Evolutionary conservation across 2,797 vertebrate species (phyloP).

Genomic region (Paramormyrops hopkinsi): DNA sequence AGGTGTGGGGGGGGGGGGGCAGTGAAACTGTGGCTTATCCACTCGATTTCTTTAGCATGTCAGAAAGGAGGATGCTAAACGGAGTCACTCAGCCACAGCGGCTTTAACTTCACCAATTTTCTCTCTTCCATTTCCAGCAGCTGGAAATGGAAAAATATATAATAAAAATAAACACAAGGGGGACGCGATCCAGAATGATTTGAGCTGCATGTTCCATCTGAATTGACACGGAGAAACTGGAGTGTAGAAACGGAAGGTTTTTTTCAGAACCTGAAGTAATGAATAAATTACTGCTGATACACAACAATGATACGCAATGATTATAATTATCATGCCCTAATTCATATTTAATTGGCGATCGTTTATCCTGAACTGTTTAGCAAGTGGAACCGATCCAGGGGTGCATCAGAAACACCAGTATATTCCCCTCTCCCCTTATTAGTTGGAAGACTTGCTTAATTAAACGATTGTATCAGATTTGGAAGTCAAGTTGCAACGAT

Average conservation of each 20-base stretch:
- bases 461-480: neutral
- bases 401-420: neutral
- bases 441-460: neutral
- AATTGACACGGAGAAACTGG: neutral
- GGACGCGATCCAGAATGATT: neutral
- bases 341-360: neutral
- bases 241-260: neutral
- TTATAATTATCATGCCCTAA: slow-evolving; percentile 8
- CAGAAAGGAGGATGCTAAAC: neutral
- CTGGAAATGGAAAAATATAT: neutral
- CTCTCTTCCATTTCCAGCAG: neutral
- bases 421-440: neutral
- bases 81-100: neutral
- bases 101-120: neutral
- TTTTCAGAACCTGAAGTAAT: neutral
- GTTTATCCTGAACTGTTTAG: slow-evolving; percentile 5
- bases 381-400: neutral
- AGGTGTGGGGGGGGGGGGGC: neutral
- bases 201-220: neutral
- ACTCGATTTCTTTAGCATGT: neutral
- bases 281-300: slow-evolving; percentile 8
- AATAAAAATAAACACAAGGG: neutral
- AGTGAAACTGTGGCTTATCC: neutral
- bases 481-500: neutral
- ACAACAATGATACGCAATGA: neutral